These are phyloP conservation scores for Tupiocoris notatus DNA, from an alignment of 2,888 invertebrate genomes.

Conservation along the genomic window DNA sequence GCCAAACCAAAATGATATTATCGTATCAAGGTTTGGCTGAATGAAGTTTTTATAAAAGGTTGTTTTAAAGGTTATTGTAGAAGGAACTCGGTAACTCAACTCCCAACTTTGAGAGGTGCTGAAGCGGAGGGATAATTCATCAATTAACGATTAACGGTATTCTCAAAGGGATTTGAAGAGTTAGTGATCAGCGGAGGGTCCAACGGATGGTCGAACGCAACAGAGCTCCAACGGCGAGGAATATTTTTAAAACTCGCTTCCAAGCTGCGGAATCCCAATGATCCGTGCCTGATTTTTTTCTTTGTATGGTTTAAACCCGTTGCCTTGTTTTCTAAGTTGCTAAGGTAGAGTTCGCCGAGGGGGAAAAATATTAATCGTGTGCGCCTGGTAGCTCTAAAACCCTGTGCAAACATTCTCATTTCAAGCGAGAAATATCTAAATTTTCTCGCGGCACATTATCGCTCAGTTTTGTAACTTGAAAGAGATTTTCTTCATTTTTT, in stretches of 20 bases:
- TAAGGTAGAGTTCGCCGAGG: background rate
- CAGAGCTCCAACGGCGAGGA: background rate
- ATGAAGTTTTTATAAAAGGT: too few species aligned
- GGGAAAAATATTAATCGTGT: conserved; percentile 16
- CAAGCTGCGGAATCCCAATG: conserved; percentile 11
- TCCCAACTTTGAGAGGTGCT: background rate
- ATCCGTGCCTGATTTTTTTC: conserved; percentile 8
- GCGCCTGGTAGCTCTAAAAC: conserved; percentile 1
- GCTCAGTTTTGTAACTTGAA: background rate
- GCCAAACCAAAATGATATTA: too few species aligned
- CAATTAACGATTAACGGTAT: conserved; percentile 28
- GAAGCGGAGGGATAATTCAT: background rate
- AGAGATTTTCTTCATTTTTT: background rate
- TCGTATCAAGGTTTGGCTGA: too few species aligned
- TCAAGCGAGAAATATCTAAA: conserved; percentile 4
- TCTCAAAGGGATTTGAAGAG: conserved; percentile 9
- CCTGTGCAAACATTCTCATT: conserved; percentile 8
- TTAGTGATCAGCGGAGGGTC: background rate
- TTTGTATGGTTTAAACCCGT: conserved; percentile 12
- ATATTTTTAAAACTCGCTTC: conserved; percentile 22
- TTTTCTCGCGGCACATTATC: background rate
- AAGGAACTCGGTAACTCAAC: background rate
- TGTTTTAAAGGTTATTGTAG: too few species aligned
- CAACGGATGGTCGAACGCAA: background rate
- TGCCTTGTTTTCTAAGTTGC: conserved; percentile 12